Evolutionary conservation across 1,140 invertebrate species (phyloP).

Genomic region (Drosophila bipectinata): DNA sequence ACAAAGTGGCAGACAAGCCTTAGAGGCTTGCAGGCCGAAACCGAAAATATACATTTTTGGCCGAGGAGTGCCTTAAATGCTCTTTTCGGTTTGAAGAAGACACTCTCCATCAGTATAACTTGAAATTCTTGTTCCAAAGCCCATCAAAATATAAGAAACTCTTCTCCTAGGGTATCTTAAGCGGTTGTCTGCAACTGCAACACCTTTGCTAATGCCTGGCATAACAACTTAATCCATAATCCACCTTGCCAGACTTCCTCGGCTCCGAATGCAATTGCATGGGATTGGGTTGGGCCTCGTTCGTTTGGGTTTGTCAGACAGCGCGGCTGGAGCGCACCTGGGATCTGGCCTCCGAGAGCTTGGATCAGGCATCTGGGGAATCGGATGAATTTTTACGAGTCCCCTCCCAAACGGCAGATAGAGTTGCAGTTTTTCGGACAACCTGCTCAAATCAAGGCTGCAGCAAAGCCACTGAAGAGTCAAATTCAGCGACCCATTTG

Average conservation of each 20-base stretch:
- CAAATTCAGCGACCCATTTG: constrained; percentile 57
- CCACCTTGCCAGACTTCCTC: constrained; percentile 52
- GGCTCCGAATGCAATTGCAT: constrained; percentile 26
- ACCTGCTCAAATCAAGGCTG: constrained; percentile 62
- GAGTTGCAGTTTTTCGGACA: constrained; percentile 50
- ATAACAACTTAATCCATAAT: constrained; percentile 79
- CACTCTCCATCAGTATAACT: too few species aligned
- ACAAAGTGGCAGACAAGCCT: constrained; percentile 52
- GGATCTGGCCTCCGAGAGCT: constrained; percentile 6
- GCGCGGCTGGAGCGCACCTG: constrained; percentile 41
- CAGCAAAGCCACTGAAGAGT: constrained; percentile 31
- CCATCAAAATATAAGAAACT: neutral
- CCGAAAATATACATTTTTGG: neutral
- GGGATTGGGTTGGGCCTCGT: constrained; percentile 14
- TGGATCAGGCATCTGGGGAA: constrained; percentile 3
- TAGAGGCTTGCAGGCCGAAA: constrained; percentile 41
- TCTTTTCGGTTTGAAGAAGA: neutral
- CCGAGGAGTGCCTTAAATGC: neutral
- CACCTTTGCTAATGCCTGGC: constrained; percentile 71
- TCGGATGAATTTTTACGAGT: constrained; percentile 46
- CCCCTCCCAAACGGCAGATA: constrained; percentile 23
- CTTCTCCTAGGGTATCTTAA: neutral
- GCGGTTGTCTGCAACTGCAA: constrained; percentile 44
- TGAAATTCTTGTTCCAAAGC: neutral
- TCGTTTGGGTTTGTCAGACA: constrained; percentile 45